Conservation (phyloP, 2,888 invertebrate genomes). For the Napeogenes inachia region DNA sequence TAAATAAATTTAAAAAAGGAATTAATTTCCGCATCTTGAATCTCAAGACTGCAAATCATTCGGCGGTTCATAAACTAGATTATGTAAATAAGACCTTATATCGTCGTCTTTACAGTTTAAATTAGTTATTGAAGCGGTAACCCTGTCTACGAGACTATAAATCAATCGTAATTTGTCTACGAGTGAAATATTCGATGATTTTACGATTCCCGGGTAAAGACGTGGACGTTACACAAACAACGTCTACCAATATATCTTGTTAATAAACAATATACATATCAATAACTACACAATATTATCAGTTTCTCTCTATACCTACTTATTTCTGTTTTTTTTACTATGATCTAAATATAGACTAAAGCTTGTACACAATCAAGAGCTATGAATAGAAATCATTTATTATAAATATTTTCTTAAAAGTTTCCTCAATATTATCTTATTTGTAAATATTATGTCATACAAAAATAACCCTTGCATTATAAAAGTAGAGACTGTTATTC, state of each 20-base stretch:
- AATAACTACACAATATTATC: neutral
- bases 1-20: neutral
- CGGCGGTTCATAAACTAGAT: constrained; percentile 31
- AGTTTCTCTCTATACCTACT: too few species aligned
- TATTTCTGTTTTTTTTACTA: too few species aligned
- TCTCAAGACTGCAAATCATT: constrained; percentile 33
- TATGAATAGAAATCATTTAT: constrained; percentile 5
- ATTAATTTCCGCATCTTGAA: constrained; percentile 6
- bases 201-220: constrained; percentile 7
- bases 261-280: constrained; percentile 1
- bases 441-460: neutral
- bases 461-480: neutral
- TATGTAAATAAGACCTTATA: constrained; percentile 35
- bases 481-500: neutral
- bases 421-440: neutral
- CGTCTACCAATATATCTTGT: neutral
- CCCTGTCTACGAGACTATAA: constrained; percentile 35
- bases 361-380: constrained; percentile 17
- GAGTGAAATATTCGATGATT: constrained; percentile 15
- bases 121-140: constrained; percentile 33
- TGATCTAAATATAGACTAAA: constrained; percentile 15
- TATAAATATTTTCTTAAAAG: too few species aligned
- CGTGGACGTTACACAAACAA: constrained; percentile 1
- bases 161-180: constrained; percentile 33
- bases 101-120: constrained; percentile 34